Evolutionary conservation across 2,888 invertebrate species (phyloP).

Genomic region (Acronicta psi): DNA sequence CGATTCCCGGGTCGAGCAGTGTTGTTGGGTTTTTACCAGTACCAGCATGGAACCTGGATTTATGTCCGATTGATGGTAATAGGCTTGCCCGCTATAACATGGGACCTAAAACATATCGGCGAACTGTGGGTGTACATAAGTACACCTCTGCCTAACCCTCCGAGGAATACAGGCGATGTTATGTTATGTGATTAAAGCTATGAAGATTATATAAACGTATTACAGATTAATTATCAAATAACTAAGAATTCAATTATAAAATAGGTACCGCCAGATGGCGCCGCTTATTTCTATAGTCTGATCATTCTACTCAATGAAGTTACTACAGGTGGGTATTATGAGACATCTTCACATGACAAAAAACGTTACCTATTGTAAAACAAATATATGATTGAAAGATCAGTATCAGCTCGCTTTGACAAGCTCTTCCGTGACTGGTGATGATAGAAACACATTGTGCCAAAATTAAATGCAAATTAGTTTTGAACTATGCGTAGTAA

Average conservation of each 20-base stretch:
- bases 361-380: background rate
- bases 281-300: conserved; percentile 11
- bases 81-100: too few relatives aligned
- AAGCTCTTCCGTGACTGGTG: conserved; percentile 14
- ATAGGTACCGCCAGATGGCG: conserved; percentile 16
- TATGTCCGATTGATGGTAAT: too few relatives aligned
- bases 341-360: conserved; percentile 16
- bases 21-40: too few relatives aligned
- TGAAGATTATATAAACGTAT: too few relatives aligned
- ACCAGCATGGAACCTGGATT: too few relatives aligned
- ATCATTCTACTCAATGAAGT: conserved; percentile 19
- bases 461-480: conserved; percentile 50
- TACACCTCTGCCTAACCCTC: too few relatives aligned
- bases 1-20: conserved; percentile 15
- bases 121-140: too few relatives aligned
- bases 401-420: conserved; percentile 11
- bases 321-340: conserved; percentile 2
- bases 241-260: conserved; percentile 46
- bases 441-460: conserved; percentile 34
- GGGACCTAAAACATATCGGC: too few relatives aligned
- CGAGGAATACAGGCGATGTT: too few relatives aligned
- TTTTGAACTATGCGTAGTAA: conserved; percentile 23
- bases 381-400: conserved; percentile 13
- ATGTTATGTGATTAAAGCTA: too few relatives aligned
- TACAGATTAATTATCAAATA: too few relatives aligned